Conservation (phyloP, 2,113 vertebrate genomes). For the Mystacornis crossleyi region DNA sequence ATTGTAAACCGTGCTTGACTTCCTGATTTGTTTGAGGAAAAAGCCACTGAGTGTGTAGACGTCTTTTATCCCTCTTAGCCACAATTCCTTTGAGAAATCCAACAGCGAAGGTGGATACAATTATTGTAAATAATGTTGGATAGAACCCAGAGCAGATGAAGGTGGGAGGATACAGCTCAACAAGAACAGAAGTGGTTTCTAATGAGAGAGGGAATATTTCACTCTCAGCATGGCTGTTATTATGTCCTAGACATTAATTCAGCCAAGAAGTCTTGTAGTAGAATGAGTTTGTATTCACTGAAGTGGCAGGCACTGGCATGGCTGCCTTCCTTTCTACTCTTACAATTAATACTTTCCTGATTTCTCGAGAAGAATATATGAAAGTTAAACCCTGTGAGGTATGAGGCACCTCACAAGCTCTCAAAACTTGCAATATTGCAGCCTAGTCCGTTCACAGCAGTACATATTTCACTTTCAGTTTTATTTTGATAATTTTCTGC, state of each 20-base stretch:
- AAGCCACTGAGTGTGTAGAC: conserved; percentile 39
- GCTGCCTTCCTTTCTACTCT: neutral
- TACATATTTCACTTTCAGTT: neutral
- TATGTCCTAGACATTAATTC: conserved; percentile 53
- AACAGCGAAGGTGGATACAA: conserved; percentile 48
- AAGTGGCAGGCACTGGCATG: neutral
- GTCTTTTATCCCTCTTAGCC: conserved; percentile 46
- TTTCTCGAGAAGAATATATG: neutral
- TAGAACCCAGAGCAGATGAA: conserved; percentile 34
- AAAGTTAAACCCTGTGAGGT: neutral
- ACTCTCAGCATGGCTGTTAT: conserved; percentile 54
- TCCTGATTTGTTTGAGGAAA: conserved; percentile 58
- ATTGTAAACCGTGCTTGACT: conserved; percentile 33
- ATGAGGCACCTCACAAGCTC: neutral
- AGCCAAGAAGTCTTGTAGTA: neutral
- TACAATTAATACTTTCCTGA: neutral
- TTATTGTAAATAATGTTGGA: conserved; percentile 58
- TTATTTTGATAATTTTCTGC: neutral
- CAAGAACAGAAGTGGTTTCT: conserved; percentile 63
- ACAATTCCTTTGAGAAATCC: conserved; percentile 51
- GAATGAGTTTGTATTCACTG: neutral
- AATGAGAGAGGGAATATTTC: conserved; percentile 54
- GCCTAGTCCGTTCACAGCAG: neutral
- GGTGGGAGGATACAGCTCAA: conserved; percentile 56
- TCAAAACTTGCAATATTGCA: neutral